Percentiles rank a stretch among this genome's conserved stretches.
phyloP scores from a whole-genome alignment of 2,113 vertebrate genomes.

The Ammodramus savannarum region DNA sequence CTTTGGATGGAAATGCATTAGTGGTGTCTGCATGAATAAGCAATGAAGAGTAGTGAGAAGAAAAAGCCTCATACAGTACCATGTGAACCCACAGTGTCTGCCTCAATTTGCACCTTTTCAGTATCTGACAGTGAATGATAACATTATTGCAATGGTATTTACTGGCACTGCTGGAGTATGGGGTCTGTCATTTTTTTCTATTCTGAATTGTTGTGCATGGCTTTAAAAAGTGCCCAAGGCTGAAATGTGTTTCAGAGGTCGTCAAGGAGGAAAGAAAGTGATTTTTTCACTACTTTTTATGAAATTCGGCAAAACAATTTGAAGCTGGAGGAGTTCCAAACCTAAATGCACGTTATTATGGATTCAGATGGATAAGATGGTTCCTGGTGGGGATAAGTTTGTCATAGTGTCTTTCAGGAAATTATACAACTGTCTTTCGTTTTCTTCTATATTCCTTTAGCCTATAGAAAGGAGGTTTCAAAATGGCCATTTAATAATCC shows the following conservation, averaged over 20 bases:
- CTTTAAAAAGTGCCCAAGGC: conserved; percentile 21
- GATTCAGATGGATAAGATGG: not conserved
- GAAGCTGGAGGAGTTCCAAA: conserved; percentile 48
- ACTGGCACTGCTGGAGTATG: conserved; percentile 32
- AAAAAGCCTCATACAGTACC: not conserved
- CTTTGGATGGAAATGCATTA: conserved; percentile 22
- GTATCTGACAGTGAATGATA: conserved; percentile 59
- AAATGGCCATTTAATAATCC: conserved; percentile 33
- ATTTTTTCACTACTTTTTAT: not conserved
- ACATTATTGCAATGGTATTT: conserved; percentile 55
- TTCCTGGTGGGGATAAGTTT: conserved; percentile 6
- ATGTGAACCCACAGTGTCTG: not conserved
- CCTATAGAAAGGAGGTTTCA: conserved; percentile 1
- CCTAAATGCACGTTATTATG: not conserved
- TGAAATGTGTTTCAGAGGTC: conserved; percentile 34
- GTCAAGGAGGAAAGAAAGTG: conserved; percentile 14
- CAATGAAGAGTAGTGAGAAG: not conserved
- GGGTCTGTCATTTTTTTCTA: conserved; percentile 18
- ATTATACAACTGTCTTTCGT: not conserved
- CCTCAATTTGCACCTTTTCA: conserved; percentile 58
- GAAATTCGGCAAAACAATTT: conserved; percentile 1
- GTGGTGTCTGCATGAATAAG: not conserved
- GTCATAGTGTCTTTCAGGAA: not conserved
- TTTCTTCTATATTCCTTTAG: not conserved
- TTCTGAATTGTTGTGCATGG: conserved; percentile 26